Conservation (phyloP, 1,140 invertebrate genomes). For the Drosophila subpulchrella region DNA sequence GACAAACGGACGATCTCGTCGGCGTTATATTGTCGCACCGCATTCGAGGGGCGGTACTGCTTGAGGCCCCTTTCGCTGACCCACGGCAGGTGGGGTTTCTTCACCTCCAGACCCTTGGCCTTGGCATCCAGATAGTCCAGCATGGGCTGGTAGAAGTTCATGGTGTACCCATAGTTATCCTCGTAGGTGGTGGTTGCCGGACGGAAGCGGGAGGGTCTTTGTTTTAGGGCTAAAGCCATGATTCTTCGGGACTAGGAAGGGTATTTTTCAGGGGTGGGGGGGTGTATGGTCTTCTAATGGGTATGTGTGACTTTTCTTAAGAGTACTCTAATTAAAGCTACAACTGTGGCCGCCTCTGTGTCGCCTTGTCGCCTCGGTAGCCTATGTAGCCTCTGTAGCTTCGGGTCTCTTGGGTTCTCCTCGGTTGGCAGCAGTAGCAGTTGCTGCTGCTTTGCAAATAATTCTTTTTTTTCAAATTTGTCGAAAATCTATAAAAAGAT, state of each 20-base stretch:
- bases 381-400: conserved; percentile 9
- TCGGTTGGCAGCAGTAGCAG: conserved; percentile 67
- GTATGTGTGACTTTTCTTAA: conserved; percentile 41
- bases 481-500: conserved; percentile 84
- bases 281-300: background rate
- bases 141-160: conserved; percentile 93
- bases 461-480: conserved; percentile 70
- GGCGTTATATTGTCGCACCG: conserved; percentile 87
- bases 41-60: conserved; percentile 86
- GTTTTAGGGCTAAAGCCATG: conserved; percentile 69
- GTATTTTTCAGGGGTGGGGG: background rate
- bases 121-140: conserved; percentile 91
- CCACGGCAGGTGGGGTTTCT: conserved; percentile 89
- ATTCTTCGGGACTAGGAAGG: conserved; percentile 9
- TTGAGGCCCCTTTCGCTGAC: conserved; percentile 89
- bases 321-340: conserved; percentile 74
- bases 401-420: conserved; percentile 27
- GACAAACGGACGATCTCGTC: conserved; percentile 88
- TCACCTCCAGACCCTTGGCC: conserved; percentile 84
- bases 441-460: conserved; percentile 75
- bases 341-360: conserved; percentile 42
- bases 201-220: conserved; percentile 83
- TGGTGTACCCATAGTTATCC: conserved; percentile 91
- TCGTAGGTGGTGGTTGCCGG: conserved; percentile 87
- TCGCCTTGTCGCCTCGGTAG: conserved; percentile 33